phyloP scores from a whole-genome alignment of 2,113 vertebrate species.

The Clarias batrachus region DNA sequence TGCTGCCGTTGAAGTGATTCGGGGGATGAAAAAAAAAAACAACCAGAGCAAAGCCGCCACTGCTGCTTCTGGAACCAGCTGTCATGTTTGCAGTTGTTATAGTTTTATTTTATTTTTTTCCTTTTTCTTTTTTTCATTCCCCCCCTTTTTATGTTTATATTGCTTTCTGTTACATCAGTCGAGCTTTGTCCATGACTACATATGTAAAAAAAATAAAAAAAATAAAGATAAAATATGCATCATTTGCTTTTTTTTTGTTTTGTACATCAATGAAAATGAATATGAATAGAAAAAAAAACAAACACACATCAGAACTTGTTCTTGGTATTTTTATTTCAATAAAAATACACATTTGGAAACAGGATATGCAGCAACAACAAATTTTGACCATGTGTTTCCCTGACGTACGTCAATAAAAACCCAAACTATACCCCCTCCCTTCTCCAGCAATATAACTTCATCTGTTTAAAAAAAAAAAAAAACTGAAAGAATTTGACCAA shows the following conservation, averaged over 20 bases:
- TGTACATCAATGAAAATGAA: background rate
- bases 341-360: constrained; percentile 52
- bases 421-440: background rate
- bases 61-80: constrained; percentile 62
- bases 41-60: constrained; percentile 20
- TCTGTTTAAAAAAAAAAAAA: constrained; percentile 12
- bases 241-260: constrained; percentile 21
- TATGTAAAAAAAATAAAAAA: constrained; percentile 63
- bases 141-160: constrained; percentile 42
- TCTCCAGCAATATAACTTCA: constrained; percentile 15
- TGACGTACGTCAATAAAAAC: constrained; percentile 3
- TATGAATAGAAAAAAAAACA: background rate
- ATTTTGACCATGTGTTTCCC: constrained; percentile 2
- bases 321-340: constrained; percentile 37
- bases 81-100: constrained; percentile 58
- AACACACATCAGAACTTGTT: background rate
- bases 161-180: constrained; percentile 67
- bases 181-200: constrained; percentile 75
- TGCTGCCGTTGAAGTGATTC: constrained; percentile 36
- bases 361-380: constrained; percentile 35
- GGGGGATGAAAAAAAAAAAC: background rate
- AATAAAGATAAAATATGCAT: constrained; percentile 71
- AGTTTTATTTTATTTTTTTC: background rate
- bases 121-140: background rate
- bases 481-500: constrained; percentile 28